phyloP scores from a whole-genome alignment of 1,140 invertebrate genomes.

The Chrysoperla carnea region DNA sequence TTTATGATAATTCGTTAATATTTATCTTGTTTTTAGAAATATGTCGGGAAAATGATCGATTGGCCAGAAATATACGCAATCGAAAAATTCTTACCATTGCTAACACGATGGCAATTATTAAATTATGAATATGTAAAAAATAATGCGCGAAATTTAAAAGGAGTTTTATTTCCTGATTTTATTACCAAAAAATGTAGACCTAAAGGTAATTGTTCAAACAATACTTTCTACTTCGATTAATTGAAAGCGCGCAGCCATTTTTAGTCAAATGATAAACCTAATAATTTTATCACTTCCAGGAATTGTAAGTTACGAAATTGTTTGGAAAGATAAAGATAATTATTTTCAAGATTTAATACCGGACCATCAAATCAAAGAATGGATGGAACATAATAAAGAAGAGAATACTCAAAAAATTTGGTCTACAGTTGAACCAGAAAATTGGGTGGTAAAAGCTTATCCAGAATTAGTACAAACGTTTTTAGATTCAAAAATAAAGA shows the following conservation, averaged over 20 bases:
- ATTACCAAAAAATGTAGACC: conserved; percentile 42
- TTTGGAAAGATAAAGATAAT: conserved; percentile 38
- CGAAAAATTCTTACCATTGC: conserved; percentile 57
- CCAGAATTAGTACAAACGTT: conserved; percentile 41
- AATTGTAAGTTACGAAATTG: conserved; percentile 48
- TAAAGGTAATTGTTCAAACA: conserved; percentile 22
- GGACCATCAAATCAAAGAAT: conserved; percentile 26
- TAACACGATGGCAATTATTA: conserved; percentile 50
- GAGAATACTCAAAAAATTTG: conserved; percentile 29
- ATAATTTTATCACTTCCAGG: conserved; percentile 18
- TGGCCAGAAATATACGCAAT: conserved; percentile 64
- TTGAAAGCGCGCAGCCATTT: not conserved
- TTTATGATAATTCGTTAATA: not conserved
- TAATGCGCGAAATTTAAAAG: conserved; percentile 6
- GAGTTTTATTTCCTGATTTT: conserved; percentile 23
- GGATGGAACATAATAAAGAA: conserved; percentile 6
- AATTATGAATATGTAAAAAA: conserved; percentile 17
- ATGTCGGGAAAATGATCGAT: conserved; percentile 40
- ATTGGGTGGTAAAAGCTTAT: conserved; percentile 42
- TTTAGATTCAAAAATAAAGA: conserved; percentile 33
- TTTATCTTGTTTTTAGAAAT: conserved; percentile 29
- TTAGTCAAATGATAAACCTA: not conserved
- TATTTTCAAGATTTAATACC: conserved; percentile 34
- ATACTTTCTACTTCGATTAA: not conserved
- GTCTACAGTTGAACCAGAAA: conserved; percentile 48